These are phyloP conservation scores for Microvelia longipes DNA, from an alignment of 1,140 invertebrate species.

Conservation along the genomic window DNA sequence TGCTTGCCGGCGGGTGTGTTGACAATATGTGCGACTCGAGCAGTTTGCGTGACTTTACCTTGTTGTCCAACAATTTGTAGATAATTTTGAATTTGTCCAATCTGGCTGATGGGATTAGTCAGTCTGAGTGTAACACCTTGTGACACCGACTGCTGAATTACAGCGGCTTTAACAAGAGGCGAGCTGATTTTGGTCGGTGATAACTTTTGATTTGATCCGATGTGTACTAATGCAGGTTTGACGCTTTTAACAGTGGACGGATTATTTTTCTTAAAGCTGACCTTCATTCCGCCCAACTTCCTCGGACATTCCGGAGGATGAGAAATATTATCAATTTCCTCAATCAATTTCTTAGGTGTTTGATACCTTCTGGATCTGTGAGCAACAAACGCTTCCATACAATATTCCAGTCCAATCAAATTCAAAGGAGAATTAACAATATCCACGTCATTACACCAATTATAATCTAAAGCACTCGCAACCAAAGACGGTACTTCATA, in stretches of 20 bases:
- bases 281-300: slow-evolving; percentile 36
- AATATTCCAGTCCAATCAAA: slow-evolving; percentile 50
- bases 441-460: slow-evolving; percentile 44
- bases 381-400: slow-evolving; percentile 64
- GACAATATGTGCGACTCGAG: slow-evolving; percentile 8
- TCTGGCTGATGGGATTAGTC: background rate
- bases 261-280: background rate
- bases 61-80: background rate
- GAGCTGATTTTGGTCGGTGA: background rate
- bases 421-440: slow-evolving; percentile 44
- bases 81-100: slow-evolving; percentile 1
- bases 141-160: background rate
- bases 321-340: slow-evolving; percentile 52
- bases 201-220: slow-evolving; percentile 23
- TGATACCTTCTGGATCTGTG: slow-evolving; percentile 59
- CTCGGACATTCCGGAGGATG: slow-evolving; percentile 49
- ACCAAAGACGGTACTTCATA: slow-evolving; percentile 54
- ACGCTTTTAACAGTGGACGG: background rate
- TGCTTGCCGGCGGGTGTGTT: slow-evolving; percentile 12
- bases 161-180: background rate
- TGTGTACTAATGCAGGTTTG: slow-evolving; percentile 20
- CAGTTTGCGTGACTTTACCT: background rate
- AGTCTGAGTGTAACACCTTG: background rate
- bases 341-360: slow-evolving; percentile 54
- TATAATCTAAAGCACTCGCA: slow-evolving; percentile 53